Percentiles rank a stretch among this genome's conserved stretches.
Evolutionary conservation across 2,113 vertebrate genomes (phyloP).

Genomic region (Lampris megalopsis): DNA sequence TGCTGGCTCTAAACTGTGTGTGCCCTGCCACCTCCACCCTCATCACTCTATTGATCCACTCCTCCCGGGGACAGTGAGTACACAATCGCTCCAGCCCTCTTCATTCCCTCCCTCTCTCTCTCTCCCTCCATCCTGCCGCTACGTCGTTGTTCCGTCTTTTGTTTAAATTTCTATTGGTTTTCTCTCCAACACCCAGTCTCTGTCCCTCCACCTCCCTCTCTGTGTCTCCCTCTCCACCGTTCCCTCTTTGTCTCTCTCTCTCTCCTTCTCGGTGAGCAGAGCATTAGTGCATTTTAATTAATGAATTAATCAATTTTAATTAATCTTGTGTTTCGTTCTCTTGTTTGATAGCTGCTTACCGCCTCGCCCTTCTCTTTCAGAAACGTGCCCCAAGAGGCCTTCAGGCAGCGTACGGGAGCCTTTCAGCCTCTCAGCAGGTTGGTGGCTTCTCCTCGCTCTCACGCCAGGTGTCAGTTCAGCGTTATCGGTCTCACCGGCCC

Average conservation of each 20-base stretch:
- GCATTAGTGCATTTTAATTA: background rate
- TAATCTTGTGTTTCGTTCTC: too few species aligned
- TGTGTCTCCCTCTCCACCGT: constrained; percentile 3
- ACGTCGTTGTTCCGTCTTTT: too few species aligned
- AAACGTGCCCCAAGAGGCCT: constrained; percentile 79
- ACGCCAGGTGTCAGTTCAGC: background rate
- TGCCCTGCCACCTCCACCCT: constrained; percentile 87
- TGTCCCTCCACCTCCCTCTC: background rate
- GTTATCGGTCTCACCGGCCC: constrained; percentile 1
- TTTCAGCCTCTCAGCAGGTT: constrained; percentile 85
- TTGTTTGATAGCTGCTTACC: constrained; percentile 6
- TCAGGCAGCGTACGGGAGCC: constrained; percentile 79
- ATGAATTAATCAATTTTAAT: too few species aligned
- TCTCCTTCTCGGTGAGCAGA: background rate
- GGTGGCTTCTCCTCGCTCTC: constrained; percentile 4
- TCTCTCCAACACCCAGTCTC: background rate
- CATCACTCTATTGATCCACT: constrained; percentile 87
- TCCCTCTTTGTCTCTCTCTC: background rate
- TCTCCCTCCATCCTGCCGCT: background rate
- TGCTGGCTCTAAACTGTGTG: constrained; percentile 89
- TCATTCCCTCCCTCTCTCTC: background rate
- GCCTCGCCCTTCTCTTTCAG: constrained; percentile 57
- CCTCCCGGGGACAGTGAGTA: constrained; percentile 88
- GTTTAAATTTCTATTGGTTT: too few species aligned
- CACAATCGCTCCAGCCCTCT: background rate